Evolutionary conservation across 2,113 vertebrate species (phyloP).

Genomic region (Xiphophorus maculatus): DNA sequence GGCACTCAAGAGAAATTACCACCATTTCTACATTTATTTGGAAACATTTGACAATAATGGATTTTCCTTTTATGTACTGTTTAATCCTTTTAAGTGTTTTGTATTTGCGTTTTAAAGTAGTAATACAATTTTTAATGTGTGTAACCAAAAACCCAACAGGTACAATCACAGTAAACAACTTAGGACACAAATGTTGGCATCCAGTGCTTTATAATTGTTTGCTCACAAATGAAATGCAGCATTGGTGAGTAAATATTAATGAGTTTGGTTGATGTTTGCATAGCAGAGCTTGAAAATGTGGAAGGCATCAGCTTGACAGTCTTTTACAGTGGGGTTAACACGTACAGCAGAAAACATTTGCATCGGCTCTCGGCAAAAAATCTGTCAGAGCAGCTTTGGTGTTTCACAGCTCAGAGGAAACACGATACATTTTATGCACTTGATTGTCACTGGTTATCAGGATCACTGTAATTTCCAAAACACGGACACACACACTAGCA

Average conservation of each 20-base stretch:
- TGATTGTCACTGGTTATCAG: constrained; percentile 48
- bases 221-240: background rate
- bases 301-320: constrained; percentile 26
- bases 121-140: background rate
- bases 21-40: no score
- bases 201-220: background rate
- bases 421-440: constrained; percentile 36
- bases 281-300: constrained; percentile 10
- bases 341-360: constrained; percentile 32
- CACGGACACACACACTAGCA: background rate
- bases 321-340: constrained; percentile 18
- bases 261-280: constrained; percentile 16
- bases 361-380: constrained; percentile 36
- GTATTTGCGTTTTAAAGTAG: background rate
- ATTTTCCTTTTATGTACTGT: background rate
- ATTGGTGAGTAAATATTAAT: constrained; percentile 34
- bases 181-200: background rate
- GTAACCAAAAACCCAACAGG: background rate
- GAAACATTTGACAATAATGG: background rate
- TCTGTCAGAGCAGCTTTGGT: constrained; percentile 48
- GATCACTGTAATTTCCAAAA: constrained; percentile 18
- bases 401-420: constrained; percentile 56
- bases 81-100: background rate
- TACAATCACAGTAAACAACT: background rate
- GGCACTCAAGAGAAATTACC: no score